A percentile compares a stretch with the other conserved stretches of the same genome.
These are phyloP conservation scores for Tipula unca DNA, from an alignment of 2,888 invertebrate species.

Conservation along the genomic window DNA sequence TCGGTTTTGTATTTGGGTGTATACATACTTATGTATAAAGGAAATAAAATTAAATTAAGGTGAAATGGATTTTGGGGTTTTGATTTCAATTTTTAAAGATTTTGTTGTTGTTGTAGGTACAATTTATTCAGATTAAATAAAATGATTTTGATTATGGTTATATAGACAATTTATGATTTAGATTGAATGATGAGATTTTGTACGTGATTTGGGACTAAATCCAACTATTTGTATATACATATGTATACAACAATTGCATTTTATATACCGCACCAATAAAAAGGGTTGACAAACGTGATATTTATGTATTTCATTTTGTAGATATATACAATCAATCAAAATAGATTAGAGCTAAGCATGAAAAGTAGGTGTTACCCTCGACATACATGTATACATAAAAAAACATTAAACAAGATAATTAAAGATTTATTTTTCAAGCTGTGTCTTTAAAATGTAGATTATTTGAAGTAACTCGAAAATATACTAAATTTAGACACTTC, in stretches of 20 bases:
- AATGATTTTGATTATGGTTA: neutral
- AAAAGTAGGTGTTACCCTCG: neutral
- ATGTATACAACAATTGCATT: neutral
- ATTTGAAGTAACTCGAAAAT: neutral
- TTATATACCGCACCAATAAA: too few species aligned
- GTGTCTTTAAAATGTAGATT: neutral
- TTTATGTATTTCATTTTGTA: neutral
- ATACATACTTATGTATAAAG: neutral
- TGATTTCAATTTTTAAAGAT: neutral
- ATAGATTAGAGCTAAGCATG: neutral
- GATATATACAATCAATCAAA: neutral
- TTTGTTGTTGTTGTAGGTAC: neutral
- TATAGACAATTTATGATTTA: neutral
- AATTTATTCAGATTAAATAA: neutral
- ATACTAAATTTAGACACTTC: neutral
- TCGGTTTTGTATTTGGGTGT: neutral
- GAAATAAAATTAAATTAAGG: neutral
- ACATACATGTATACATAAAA: neutral
- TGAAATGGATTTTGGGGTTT: neutral
- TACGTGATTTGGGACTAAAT: neutral
- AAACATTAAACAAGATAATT: neutral
- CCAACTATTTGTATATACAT: neutral
- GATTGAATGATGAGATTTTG: neutral
- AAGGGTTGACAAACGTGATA: neutral
- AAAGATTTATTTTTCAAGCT: neutral